Percentiles rank a stretch among this genome's conserved stretches.
Evolutionary conservation across 2,888 invertebrate species (phyloP).

Genomic region (Caenorhabditis sp.): DNA sequence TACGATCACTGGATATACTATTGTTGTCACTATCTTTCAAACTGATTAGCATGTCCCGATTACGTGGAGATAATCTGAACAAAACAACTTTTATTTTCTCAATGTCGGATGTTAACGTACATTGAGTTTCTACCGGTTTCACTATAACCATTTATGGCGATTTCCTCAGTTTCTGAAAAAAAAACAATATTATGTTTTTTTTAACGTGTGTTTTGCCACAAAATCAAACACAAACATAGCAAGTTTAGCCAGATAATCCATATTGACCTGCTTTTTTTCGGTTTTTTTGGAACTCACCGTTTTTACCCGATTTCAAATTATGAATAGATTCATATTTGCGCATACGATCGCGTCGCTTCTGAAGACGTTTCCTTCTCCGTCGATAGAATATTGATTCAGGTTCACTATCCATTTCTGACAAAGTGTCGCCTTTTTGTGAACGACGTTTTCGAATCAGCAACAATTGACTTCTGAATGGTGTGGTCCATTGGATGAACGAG

Average conservation of each 20-base stretch:
- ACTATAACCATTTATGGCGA: constrained; percentile 8
- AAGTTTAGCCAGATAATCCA: too few relatives aligned
- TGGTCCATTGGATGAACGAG: constrained; percentile 44
- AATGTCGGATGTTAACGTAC: constrained; percentile 7
- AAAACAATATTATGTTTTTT: background rate
- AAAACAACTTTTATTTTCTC: background rate
- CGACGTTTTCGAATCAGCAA: constrained; percentile 51
- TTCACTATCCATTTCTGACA: constrained; percentile 57
- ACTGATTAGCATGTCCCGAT: constrained; percentile 34
- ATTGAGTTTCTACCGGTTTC: constrained; percentile 33
- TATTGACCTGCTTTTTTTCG: constrained; percentile 7
- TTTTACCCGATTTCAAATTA: constrained; percentile 40
- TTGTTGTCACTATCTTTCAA: constrained; percentile 36
- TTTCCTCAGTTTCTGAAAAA: constrained; percentile 2
- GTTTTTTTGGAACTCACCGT: constrained; percentile 10
- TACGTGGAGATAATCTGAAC: constrained; percentile 34
- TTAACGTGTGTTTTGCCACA: too few relatives aligned
- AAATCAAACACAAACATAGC: too few relatives aligned
- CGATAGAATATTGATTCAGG: constrained; percentile 57
- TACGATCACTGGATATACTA: constrained; percentile 28
- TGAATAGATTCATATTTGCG: constrained; percentile 35
- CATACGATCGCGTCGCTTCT: constrained; percentile 50
- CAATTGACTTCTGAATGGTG: constrained; percentile 51
- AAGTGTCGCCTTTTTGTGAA: constrained; percentile 46
- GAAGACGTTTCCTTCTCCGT: constrained; percentile 40